Percentiles rank a stretch among this genome's conserved stretches.
Conservation (phyloP, 2,797 vertebrate species). For the Epinephelus coioides region DNA sequence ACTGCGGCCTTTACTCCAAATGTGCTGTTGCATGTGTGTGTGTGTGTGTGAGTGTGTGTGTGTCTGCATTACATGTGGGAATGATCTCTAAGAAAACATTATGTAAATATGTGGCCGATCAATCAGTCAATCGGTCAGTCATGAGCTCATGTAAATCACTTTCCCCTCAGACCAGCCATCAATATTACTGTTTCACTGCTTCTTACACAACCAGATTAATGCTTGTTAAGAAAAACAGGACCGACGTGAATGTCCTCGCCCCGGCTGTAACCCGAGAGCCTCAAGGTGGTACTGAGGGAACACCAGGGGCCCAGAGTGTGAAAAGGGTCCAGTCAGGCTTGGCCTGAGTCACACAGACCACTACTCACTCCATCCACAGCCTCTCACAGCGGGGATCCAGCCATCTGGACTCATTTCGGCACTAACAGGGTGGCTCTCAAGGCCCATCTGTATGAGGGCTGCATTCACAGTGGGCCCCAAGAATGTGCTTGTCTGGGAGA, state of each 20-base stretch:
- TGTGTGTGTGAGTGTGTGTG: conserved; percentile 14
- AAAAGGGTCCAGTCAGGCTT: conserved; percentile 78
- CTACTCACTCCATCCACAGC: conserved; percentile 73
- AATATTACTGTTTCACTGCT: conserved; percentile 34
- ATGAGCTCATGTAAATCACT: conserved; percentile 41
- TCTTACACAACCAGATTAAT: conserved; percentile 53
- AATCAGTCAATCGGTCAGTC: conserved; percentile 47
- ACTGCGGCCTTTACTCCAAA: conserved; percentile 12
- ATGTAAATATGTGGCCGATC: conserved; percentile 18
- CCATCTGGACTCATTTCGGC: conserved; percentile 83
- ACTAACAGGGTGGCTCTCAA: conserved; percentile 74
- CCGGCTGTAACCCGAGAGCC: conserved; percentile 78
- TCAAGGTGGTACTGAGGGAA: conserved; percentile 60
- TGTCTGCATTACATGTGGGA: conserved; percentile 23
- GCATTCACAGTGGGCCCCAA: conserved; percentile 72
- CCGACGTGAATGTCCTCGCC: conserved; percentile 56
- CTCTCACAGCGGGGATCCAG: conserved; percentile 77
- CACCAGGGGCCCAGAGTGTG: conserved; percentile 58
- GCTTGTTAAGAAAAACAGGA: conserved; percentile 74
- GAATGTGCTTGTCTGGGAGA: conserved; percentile 75
- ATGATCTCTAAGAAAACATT: conserved; percentile 20
- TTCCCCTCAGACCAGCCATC: conserved; percentile 12
- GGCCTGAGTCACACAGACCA: conserved; percentile 75
- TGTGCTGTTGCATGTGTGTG: neutral
- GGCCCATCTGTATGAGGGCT: conserved; percentile 65